Conservation (phyloP, 2,888 invertebrate genomes). For the Acronicta aceris region DNA sequence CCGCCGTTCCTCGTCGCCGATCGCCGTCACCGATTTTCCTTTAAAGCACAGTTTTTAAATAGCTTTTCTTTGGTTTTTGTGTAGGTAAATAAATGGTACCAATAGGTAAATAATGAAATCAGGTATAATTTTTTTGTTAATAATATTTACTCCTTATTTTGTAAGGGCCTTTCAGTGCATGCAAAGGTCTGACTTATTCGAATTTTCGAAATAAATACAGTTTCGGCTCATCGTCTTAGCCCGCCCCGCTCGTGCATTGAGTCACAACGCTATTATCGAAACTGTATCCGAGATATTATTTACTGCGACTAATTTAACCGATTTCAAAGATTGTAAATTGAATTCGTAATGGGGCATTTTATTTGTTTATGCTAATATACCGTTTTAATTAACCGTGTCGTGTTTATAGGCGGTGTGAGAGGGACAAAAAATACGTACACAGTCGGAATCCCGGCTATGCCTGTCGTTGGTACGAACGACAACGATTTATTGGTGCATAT, state of each 20-base stretch:
- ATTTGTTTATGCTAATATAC: constrained; percentile 89
- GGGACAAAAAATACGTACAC: constrained; percentile 58
- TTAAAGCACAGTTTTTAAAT: too few species aligned
- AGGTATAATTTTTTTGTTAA: too few species aligned
- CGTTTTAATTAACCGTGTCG: constrained; percentile 84
- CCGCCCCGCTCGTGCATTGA: constrained; percentile 36
- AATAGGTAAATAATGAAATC: too few species aligned
- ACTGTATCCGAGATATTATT: constrained; percentile 83
- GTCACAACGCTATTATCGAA: constrained; percentile 72
- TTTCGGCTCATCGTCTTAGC: too few species aligned
- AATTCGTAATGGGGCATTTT: constrained; percentile 88
- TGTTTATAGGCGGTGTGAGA: constrained; percentile 66
- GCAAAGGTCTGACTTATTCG: too few species aligned
- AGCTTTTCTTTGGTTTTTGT: too few species aligned
- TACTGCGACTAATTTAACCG: constrained; percentile 87
- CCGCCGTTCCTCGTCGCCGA: too few species aligned
- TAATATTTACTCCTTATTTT: too few species aligned
- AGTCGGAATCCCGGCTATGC: constrained; percentile 71
- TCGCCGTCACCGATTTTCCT: too few species aligned
- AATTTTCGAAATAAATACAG: too few species aligned
- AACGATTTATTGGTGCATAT: constrained; percentile 81
- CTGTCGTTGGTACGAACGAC: constrained; percentile 62
- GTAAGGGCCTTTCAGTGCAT: too few species aligned
- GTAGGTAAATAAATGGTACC: too few species aligned
- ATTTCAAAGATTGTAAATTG: constrained; percentile 88